Evolutionary conservation across 2,888 invertebrate species (phyloP).

Genomic region (Pollenia angustigena): DNA sequence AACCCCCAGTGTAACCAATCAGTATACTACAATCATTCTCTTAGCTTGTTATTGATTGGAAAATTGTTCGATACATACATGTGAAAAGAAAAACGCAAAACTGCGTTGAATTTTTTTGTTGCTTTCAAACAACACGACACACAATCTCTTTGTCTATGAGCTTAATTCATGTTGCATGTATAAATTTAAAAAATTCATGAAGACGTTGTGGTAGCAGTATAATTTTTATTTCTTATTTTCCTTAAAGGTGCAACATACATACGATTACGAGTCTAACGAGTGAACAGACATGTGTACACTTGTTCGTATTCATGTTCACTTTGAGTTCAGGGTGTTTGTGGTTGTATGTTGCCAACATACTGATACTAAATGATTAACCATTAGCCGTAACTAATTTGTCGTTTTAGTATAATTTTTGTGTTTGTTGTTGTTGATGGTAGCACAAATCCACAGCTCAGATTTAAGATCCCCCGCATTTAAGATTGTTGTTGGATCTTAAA

Average conservation of each 20-base stretch:
- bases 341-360: not conserved
- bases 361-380: conserved; percentile 61
- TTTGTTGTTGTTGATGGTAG: conserved; percentile 18
- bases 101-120: conserved; percentile 21
- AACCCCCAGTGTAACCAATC: conserved; percentile 49
- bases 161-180: conserved; percentile 53
- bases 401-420: conserved; percentile 42
- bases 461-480: conserved; percentile 58
- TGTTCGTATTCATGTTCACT: conserved; percentile 8
- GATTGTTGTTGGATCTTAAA: conserved; percentile 18
- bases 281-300: conserved; percentile 20
- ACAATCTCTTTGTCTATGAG: conserved; percentile 47
- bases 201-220: conserved; percentile 28
- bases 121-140: conserved; percentile 19
- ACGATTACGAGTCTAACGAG: not conserved
- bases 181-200: conserved; percentile 65
- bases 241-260: conserved; percentile 45
- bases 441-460: conserved; percentile 17
- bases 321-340: conserved; percentile 28
- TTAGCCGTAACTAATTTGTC: conserved; percentile 71
- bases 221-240: conserved; percentile 24
- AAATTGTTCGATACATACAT: conserved; percentile 43
- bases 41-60: conserved; percentile 56
- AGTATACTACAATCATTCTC: conserved; percentile 46
- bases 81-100: conserved; percentile 16